Evolutionary conservation across 2,113 vertebrate species (phyloP).

Genomic region (Xyliphius kryptos): DNA sequence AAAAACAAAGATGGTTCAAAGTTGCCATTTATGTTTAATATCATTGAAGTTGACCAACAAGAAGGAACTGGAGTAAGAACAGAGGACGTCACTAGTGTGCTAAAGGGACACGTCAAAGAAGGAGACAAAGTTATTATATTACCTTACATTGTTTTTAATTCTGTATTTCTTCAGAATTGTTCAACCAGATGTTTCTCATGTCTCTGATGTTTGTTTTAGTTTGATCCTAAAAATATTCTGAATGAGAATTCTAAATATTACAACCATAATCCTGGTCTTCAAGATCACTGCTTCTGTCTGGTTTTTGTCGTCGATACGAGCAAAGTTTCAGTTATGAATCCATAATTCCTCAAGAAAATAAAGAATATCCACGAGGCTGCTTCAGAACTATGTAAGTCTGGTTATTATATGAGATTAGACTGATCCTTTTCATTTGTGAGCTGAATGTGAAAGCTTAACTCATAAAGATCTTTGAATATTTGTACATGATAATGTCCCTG

Average conservation of each 20-base stretch:
- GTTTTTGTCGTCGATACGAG: constrained; percentile 15
- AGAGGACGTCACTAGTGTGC: constrained; percentile 11
- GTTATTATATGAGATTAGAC: too few relatives aligned
- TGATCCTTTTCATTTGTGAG: too few relatives aligned
- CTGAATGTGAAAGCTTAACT: too few relatives aligned
- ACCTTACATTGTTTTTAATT: too few relatives aligned
- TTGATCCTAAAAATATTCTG: background rate
- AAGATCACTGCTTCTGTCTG: constrained; percentile 20
- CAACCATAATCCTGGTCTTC: background rate
- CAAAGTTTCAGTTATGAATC: background rate
- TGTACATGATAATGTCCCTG: too few relatives aligned
- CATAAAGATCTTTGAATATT: too few relatives aligned
- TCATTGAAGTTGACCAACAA: constrained; percentile 6
- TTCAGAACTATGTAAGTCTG: background rate
- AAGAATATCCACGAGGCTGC: background rate
- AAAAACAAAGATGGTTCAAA: too few relatives aligned
- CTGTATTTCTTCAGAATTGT: too few relatives aligned
- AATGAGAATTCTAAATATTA: background rate
- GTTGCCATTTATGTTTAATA: constrained; percentile 18
- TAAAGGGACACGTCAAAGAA: background rate
- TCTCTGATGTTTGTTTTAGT: too few relatives aligned
- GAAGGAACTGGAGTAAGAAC: background rate
- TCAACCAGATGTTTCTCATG: too few relatives aligned
- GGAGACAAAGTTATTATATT: constrained; percentile 12
- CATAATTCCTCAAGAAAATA: background rate